phyloP scores from a whole-genome alignment of 2,797 vertebrate genomes.

The Tadarida brasiliensis region DNA sequence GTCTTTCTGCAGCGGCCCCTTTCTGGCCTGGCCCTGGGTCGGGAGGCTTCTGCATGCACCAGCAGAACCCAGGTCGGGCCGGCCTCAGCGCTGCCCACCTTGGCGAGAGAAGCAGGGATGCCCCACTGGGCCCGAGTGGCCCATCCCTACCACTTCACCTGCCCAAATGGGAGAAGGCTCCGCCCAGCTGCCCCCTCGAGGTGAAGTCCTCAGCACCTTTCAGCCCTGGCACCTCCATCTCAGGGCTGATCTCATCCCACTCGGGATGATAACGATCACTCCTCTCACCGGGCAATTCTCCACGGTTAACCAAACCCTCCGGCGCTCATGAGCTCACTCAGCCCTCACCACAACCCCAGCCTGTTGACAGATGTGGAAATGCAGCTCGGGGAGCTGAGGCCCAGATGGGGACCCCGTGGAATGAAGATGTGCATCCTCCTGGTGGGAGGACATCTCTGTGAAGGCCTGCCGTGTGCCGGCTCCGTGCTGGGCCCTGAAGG shows the following conservation, averaged over 20 bases:
- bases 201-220: not conserved
- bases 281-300: not conserved
- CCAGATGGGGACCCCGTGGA: not conserved
- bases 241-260: not conserved
- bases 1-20: not conserved
- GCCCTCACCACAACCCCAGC: not conserved
- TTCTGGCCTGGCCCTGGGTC: not conserved
- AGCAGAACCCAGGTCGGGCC: not conserved
- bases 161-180: not conserved
- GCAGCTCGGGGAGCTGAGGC: not conserved
- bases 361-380: not conserved
- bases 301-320: not conserved
- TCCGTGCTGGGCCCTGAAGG: not conserved
- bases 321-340: not conserved
- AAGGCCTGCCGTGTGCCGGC: not conserved
- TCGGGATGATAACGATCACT: not conserved
- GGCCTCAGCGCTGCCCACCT: not conserved
- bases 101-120: not conserved
- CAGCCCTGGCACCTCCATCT: not conserved
- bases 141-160: not conserved
- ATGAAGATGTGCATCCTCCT: not conserved
- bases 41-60: not conserved
- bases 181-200: fast-evolving
- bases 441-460: not conserved
- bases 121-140: too few relatives aligned